Percentiles rank a stretch among this genome's conserved stretches.
These are phyloP conservation scores for Puffinus mauretanicus DNA, from an alignment of 2,113 vertebrate genomes.

Conservation along the genomic window DNA sequence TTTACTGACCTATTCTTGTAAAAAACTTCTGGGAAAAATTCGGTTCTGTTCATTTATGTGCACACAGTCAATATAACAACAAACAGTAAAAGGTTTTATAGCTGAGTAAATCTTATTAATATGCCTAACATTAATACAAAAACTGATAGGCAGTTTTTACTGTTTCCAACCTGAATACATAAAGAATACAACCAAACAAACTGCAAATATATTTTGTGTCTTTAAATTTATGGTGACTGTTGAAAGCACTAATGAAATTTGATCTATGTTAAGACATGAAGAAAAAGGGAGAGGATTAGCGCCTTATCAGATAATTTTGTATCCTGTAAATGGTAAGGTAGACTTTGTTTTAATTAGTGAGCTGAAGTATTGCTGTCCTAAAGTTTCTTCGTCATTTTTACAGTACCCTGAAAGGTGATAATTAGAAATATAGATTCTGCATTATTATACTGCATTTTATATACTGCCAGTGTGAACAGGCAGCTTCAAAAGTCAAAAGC, in stretches of 20 bases:
- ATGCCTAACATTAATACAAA: neutral
- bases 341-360: neutral
- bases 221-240: neutral
- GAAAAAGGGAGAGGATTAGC: neutral
- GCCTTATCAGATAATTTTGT: neutral
- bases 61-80: neutral
- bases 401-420: neutral
- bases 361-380: neutral
- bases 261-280: neutral
- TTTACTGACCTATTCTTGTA: neutral
- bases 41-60: neutral
- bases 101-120: neutral
- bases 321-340: neutral
- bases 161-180: neutral
- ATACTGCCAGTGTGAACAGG: neutral
- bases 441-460: neutral
- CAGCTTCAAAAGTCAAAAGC: neutral
- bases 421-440: neutral
- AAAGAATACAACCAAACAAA: neutral
- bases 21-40: neutral
- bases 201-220: neutral
- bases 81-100: neutral
- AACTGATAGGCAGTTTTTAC: neutral
- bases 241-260: neutral
- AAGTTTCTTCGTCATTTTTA: neutral